Percentiles rank a stretch among this genome's conserved stretches.
Evolutionary conservation across 2,888 invertebrate genomes (phyloP).

Genomic region (Nemurella pictetii): DNA sequence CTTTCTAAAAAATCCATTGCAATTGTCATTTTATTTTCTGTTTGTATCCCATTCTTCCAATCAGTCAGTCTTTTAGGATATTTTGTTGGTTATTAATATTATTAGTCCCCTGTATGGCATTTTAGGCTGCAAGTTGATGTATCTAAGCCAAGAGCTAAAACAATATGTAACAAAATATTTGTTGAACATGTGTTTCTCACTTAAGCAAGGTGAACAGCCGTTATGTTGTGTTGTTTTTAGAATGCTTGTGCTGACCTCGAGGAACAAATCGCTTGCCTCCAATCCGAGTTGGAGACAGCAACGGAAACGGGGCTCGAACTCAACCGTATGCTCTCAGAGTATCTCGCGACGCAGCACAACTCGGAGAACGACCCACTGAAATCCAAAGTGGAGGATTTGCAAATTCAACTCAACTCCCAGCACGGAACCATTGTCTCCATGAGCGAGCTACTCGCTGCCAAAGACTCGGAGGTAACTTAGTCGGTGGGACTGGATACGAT

Average conservation of each 20-base stretch:
- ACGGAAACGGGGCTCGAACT: conserved; percentile 79
- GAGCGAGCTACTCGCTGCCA: conserved; percentile 51
- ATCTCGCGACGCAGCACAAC: conserved; percentile 58
- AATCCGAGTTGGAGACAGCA: conserved; percentile 78
- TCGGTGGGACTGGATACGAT: no score
- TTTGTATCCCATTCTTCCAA: no score
- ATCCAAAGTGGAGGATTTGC: conserved; percentile 67
- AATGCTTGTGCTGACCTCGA: conserved; percentile 58
- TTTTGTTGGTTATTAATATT: no score
- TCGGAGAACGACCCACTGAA: conserved; percentile 57
- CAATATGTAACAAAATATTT: no score
- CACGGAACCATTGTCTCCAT: conserved; percentile 58
- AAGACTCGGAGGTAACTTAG: conserved; percentile 54
- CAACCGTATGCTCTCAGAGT: conserved; percentile 67
- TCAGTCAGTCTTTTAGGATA: no score
- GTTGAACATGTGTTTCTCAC: no score
- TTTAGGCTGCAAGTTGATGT: no score
- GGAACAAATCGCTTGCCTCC: conserved; percentile 67
- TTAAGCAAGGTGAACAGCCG: no score
- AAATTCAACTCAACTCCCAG: conserved; percentile 66
- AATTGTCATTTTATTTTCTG: no score
- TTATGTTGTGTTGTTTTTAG: neutral
- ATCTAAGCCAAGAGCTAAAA: no score
- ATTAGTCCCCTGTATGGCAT: no score
- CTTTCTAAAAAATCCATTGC: no score